Evolutionary conservation across 2,797 vertebrate species (phyloP).

Genomic region (Arremon brunneinucha): DNA sequence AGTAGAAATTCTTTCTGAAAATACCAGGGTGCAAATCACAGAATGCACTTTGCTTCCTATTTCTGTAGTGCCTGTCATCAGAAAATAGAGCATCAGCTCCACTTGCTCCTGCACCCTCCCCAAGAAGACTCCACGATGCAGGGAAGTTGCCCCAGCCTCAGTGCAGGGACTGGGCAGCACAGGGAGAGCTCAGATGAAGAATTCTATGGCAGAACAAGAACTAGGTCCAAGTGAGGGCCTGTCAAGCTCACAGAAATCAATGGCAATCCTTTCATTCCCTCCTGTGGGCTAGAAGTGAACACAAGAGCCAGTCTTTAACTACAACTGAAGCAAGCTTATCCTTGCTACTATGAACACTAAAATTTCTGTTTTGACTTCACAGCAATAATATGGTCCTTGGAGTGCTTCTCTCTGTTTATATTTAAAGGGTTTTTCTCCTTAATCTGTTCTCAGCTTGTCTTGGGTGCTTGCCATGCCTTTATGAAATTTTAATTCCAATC

Average conservation of each 20-base stretch:
- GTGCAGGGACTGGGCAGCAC: neutral
- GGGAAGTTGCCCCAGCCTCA: neutral
- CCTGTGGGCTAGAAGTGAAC: neutral
- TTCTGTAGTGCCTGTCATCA: neutral
- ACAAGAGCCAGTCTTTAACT: neutral
- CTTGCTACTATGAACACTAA: neutral
- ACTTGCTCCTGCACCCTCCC: neutral
- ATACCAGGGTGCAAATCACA: neutral
- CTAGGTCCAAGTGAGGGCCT: neutral
- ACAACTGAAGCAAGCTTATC: neutral
- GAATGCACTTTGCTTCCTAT: neutral
- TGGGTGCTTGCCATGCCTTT: constrained; percentile 19
- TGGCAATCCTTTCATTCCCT: neutral
- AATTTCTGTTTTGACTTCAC: neutral
- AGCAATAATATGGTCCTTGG: constrained; percentile 2
- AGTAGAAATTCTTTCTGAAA: neutral
- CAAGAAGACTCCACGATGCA: fast-evolving
- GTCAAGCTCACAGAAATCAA: neutral
- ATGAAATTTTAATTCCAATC: constrained; percentile 23
- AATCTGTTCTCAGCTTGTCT: constrained; percentile 42
- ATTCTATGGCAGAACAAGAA: neutral
- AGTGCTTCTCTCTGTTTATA: constrained; percentile 35
- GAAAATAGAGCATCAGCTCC: neutral
- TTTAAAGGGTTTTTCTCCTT: constrained; percentile 1
- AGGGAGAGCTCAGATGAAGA: neutral